Evolutionary conservation across 2,888 invertebrate genomes (phyloP), one percentile per base, ranked within the genome.

Genomic region (Malthinus flaveolus): DNA sequence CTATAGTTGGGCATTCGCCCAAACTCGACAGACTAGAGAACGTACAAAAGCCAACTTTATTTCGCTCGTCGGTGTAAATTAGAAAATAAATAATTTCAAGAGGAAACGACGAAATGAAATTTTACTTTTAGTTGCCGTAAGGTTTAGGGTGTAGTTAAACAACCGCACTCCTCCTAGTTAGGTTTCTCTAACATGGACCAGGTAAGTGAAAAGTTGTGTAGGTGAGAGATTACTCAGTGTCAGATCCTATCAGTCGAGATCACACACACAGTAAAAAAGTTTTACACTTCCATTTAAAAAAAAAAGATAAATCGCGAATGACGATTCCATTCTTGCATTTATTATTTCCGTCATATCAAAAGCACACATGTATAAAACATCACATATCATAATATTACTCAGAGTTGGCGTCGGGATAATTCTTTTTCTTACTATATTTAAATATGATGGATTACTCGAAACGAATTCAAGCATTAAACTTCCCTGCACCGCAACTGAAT

Each of bases 381-480:
- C 58, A 63, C 49, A 44, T 34, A 31, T 50, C 51, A 46, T 49
- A 50, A 56, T 59, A 56, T 57, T 56, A 58, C 51, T 52, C 58
- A 59, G 35, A 57, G 67, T 69, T 61, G 66, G 66, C 65, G 69
- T 67, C 68, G 56, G 70, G 70, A 71, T 70, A 70, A 72, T 71
- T 68, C 70, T 68, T 71, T 23, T 68, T 66, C 67, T 62, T 65
- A 63, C 64, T 67, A 63, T 66, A 62, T 68, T 70, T 67, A 69
- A 70, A 71, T 66, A 71, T 73, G 73, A 73, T 70, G 68, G 71
- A 73, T 73, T 66, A 68, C 66, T 61, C 57, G 61, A 64, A 60
- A 70, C 68, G 71, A 67, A 71, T 68, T 67, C 66, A 58, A 67
- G 64, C 55, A 61, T 63, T 61, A 61, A 64, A 63, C 59, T 68